phyloP scores from a whole-genome alignment of 2,797 vertebrate genomes.

The Phataginus tricuspis region DNA sequence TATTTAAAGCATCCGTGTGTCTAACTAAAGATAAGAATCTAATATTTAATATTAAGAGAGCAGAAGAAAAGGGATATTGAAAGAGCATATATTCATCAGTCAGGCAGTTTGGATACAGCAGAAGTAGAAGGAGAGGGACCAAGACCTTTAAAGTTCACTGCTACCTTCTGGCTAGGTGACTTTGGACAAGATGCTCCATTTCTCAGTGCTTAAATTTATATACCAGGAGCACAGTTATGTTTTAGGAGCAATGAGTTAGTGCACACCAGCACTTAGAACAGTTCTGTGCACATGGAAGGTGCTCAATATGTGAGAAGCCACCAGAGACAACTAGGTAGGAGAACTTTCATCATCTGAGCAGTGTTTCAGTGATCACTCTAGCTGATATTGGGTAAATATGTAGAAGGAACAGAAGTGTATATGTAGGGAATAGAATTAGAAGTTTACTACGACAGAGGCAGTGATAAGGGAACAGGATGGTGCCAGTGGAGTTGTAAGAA shows the following conservation, averaged over 20 bases:
- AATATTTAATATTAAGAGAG: background rate
- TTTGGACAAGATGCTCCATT: background rate
- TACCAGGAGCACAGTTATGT: background rate
- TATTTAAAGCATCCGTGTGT: background rate
- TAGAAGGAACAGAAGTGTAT: background rate
- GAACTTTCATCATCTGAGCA: background rate
- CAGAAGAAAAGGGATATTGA: background rate
- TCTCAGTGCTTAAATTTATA: background rate
- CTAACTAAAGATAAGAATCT: background rate
- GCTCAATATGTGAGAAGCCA: background rate
- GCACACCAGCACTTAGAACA: background rate
- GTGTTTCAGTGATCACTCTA: background rate
- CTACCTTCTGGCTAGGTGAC: background rate
- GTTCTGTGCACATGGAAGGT: background rate
- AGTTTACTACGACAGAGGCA: background rate
- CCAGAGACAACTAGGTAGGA: background rate
- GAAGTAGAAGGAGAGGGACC: background rate
- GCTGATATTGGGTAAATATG: background rate
- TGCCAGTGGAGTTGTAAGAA: background rate
- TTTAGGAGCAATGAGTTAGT: background rate
- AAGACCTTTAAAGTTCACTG: background rate
- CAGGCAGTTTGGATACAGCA: background rate
- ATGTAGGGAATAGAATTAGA: background rate
- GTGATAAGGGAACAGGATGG: too few species aligned
- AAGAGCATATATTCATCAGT: background rate